These are phyloP conservation scores for Spea hammondii DNA, from an alignment of 2,797 vertebrate species.

Conservation along the genomic window DNA sequence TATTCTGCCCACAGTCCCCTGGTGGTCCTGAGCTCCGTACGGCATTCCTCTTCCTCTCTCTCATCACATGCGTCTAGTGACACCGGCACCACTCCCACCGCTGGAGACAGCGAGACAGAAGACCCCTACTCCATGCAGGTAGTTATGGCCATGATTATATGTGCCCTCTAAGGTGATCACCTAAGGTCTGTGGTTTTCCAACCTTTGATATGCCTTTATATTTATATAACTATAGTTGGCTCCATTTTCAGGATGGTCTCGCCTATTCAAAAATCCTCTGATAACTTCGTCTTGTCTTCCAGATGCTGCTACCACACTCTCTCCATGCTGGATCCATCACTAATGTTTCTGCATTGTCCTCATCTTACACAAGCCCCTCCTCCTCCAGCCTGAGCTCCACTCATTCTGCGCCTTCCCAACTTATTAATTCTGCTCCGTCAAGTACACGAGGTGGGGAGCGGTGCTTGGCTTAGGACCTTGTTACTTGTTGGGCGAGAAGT, in stretches of 20 bases:
- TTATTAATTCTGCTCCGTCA: slow-evolving; percentile 94
- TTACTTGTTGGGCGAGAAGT: not conserved
- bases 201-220: too few species aligned
- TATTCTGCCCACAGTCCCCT: slow-evolving; percentile 76
- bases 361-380: slow-evolving; percentile 90
- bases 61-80: slow-evolving; percentile 96
- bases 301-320: slow-evolving; percentile 62
- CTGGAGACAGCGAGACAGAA: slow-evolving; percentile 84
- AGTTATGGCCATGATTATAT: slow-evolving; percentile 3
- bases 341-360: slow-evolving; percentile 67
- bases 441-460: slow-evolving; percentile 85
- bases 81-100: slow-evolving; percentile 85
- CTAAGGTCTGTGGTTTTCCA: too few species aligned
- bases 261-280: too few species aligned
- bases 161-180: too few species aligned
- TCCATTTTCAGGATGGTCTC: too few species aligned
- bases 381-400: slow-evolving; percentile 98
- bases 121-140: slow-evolving; percentile 98
- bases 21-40: slow-evolving; percentile 87
- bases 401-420: slow-evolving; percentile 95
- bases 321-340: slow-evolving; percentile 66
- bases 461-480: not conserved
- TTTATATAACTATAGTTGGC: too few species aligned
- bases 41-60: slow-evolving; percentile 93
- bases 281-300: slow-evolving; percentile 54